Conservation (phyloP, 2,888 invertebrate genomes). For the Schrankia costaestrigalis region DNA sequence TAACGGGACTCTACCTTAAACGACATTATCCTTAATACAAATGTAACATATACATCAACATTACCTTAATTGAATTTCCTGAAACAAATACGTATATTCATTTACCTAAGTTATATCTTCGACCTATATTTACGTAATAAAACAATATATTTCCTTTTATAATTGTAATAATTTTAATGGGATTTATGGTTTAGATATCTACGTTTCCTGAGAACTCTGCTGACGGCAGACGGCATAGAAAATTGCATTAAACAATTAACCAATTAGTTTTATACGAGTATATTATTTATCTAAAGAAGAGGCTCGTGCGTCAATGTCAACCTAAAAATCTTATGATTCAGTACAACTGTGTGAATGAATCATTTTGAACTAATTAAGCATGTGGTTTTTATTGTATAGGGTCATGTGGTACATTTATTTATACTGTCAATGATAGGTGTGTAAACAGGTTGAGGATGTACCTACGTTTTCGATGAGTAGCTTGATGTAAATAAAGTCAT, state of each 20-base stretch:
- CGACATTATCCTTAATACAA: no score
- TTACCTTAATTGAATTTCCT: constrained; percentile 3
- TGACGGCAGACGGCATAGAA: constrained; percentile 17
- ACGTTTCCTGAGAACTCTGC: constrained; percentile 16
- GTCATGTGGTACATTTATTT: no score
- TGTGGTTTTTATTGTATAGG: constrained; percentile 10
- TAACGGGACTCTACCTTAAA: no score
- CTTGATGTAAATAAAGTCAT: no score
- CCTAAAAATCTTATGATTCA: constrained; percentile 50
- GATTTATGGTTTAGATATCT: constrained; percentile 31
- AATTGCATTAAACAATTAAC: constrained; percentile 7
- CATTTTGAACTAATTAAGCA: constrained; percentile 20
- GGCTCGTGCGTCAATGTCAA: constrained; percentile 51
- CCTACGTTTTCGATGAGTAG: no score
- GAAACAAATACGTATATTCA: background rate
- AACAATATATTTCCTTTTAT: constrained; percentile 6
- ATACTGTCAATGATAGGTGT: no score
- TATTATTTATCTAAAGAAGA: constrained; percentile 14
- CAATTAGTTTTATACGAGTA: constrained; percentile 5
- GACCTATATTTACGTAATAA: constrained; percentile 5
- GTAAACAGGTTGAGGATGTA: no score
- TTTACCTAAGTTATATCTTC: constrained; percentile 2
- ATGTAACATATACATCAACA: background rate
- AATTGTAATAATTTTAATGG: constrained; percentile 11
- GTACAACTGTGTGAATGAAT: constrained; percentile 38